Conservation (phyloP, 1,140 invertebrate genomes). For the Papilio machaon region DNA sequence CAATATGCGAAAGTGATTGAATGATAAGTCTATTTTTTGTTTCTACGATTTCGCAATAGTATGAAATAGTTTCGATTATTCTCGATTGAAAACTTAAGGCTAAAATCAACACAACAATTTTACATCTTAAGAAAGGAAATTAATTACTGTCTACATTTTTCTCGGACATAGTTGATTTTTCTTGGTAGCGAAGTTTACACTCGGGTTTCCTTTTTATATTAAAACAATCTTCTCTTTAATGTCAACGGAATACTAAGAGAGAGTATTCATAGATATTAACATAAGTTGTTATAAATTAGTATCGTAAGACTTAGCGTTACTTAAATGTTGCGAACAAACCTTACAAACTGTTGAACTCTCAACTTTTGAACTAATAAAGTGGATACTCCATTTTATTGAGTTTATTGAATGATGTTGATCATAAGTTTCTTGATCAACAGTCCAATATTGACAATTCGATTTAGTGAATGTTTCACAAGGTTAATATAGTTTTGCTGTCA, state of each 20-base stretch:
- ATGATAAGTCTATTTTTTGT: not conserved
- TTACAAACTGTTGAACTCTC: too few species aligned
- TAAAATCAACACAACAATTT: not conserved
- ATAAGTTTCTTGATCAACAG: too few species aligned
- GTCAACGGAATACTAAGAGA: not conserved
- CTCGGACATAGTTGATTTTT: not conserved
- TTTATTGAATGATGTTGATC: too few species aligned
- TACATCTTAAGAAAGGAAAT: not conserved
- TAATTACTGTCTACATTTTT: constrained; percentile 11
- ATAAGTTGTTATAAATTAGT: not conserved
- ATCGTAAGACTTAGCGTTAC: not conserved
- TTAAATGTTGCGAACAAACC: too few species aligned
- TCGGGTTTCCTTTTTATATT: not conserved
- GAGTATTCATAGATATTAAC: not conserved
- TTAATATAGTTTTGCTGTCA: too few species aligned
- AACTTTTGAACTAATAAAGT: too few species aligned
- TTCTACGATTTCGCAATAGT: not conserved
- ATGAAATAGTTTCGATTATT: not conserved
- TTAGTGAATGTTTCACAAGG: too few species aligned
- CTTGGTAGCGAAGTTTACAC: not conserved
- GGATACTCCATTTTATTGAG: too few species aligned
- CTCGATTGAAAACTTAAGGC: not conserved
- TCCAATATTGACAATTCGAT: too few species aligned
- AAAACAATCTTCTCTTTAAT: not conserved
- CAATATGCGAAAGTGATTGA: not conserved